Percentiles rank a stretch among this genome's conserved stretches.
These are phyloP conservation scores for Phenganax marumi DNA, from an alignment of 92 coral and sea anemone genomes.

Conservation along the genomic window DNA sequence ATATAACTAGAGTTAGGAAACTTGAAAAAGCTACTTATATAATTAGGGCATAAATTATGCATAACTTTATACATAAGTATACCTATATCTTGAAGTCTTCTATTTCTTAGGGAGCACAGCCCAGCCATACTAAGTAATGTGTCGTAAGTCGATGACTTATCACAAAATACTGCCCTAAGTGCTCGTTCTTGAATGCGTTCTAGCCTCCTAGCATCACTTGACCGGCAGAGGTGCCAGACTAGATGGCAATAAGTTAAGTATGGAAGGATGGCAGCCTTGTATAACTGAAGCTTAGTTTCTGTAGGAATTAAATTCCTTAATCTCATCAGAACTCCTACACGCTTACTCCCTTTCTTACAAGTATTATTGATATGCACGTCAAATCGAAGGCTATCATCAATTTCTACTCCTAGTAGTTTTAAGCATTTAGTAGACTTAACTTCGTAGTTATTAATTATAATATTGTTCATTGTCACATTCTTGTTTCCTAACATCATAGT, in stretches of 20 bases:
- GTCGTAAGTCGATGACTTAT: conserved; percentile 34
- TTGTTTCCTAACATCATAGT: conserved; percentile 42
- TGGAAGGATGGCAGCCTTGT: conserved; percentile 49
- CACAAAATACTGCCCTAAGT: conserved; percentile 34
- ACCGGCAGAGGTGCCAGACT: conserved; percentile 49
- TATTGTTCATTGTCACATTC: conserved; percentile 16
- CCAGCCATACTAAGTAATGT: conserved; percentile 12
- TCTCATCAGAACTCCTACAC: conserved; percentile 52
- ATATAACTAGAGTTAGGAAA: not conserved
- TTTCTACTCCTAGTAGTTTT: conserved; percentile 47
- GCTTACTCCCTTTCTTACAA: conserved; percentile 51
- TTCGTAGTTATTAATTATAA: conserved; percentile 21
- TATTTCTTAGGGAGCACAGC: conserved; percentile 16
- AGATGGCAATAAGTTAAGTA: conserved; percentile 9
- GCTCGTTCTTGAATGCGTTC: conserved; percentile 44
- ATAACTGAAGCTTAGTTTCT: conserved; percentile 40
- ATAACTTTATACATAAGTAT: too few relatives aligned
- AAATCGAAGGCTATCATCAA: conserved; percentile 36
- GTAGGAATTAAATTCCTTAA: conserved; percentile 46
- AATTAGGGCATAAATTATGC: too few relatives aligned
- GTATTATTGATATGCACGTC: conserved; percentile 32
- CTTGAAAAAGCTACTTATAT: not conserved
- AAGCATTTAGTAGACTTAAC: conserved; percentile 40
- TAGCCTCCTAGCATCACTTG: conserved; percentile 36
- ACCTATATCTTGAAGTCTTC: not conserved